These are phyloP conservation scores for Pungitius pungitius DNA, from an alignment of 2,113 vertebrate genomes.

Conservation along the genomic window DNA sequence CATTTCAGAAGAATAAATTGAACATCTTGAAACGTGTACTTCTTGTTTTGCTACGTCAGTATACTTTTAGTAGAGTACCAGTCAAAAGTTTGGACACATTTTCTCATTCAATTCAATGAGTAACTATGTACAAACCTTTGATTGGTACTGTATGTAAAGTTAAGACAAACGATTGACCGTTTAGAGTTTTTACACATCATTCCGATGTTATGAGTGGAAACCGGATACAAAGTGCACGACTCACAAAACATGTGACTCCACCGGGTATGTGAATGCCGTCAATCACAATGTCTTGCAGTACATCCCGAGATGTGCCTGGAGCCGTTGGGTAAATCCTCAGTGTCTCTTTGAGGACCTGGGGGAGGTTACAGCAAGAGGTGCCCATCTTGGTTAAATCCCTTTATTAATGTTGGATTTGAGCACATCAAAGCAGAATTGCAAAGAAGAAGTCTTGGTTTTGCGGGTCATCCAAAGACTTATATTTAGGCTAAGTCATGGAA, in stretches of 20 bases:
- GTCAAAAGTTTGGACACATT: no score
- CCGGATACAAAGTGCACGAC: conserved; percentile 7
- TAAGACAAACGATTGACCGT: not conserved
- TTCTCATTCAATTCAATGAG: no score
- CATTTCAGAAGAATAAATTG: not conserved
- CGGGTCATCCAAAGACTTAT: not conserved
- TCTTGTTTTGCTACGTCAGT: not conserved
- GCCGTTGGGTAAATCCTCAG: conserved; percentile 86
- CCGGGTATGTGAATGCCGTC: conserved; percentile 81
- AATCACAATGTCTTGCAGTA: conserved; percentile 79
- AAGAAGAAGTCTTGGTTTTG: not conserved
- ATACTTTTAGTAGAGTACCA: not conserved
- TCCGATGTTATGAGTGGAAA: not conserved
- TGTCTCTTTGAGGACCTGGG: conserved; percentile 90
- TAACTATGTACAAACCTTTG: no score
- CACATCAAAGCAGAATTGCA: not conserved
- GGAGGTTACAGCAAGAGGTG: not conserved
- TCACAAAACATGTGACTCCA: conserved; percentile 51
- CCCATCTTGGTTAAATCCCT: not conserved
- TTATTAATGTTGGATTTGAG: not conserved
- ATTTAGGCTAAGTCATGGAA: not conserved
- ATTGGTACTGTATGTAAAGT: not conserved
- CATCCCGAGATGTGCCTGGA: conserved; percentile 81
- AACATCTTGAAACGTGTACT: not conserved
- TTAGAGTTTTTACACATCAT: not conserved